Evolutionary conservation across 37 sponge, comb jelly and placozoan genomes (phyloP).

Genomic region (Cladorhizidae sp.): DNA sequence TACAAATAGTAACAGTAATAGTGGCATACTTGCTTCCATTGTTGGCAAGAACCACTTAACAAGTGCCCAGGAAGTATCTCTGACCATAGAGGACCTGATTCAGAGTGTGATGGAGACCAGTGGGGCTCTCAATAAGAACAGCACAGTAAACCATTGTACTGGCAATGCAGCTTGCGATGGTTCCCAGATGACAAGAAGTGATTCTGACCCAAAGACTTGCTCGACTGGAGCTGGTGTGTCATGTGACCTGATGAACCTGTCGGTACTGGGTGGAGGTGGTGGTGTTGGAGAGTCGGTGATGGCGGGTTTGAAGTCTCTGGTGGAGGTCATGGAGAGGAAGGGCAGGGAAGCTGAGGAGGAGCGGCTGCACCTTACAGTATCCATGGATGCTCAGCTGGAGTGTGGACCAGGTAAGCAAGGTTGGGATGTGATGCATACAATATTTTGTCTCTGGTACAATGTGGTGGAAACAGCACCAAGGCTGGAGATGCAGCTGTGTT

Average conservation of each 20-base stretch:
- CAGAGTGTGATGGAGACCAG: neutral
- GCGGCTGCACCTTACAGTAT: too few relatives aligned
- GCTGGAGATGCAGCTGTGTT: too few relatives aligned
- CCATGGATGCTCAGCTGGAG: too few relatives aligned
- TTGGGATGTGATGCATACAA: too few relatives aligned
- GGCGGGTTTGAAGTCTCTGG: neutral
- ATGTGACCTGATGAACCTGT: neutral
- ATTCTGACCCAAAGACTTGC: neutral
- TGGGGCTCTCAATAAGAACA: neutral
- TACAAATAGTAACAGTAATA: neutral
- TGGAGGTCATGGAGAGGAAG: conserved; percentile 5
- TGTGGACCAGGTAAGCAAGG: too few relatives aligned
- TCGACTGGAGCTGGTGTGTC: neutral
- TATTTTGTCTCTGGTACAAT: too few relatives aligned
- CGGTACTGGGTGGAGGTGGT: neutral
- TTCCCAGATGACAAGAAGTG: neutral
- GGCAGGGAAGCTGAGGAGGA: neutral
- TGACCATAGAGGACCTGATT: neutral
- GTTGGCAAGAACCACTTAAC: neutral
- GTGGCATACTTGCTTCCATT: neutral
- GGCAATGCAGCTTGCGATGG: neutral
- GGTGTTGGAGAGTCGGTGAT: conserved; percentile 1
- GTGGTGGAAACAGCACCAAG: too few relatives aligned
- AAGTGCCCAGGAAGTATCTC: neutral
- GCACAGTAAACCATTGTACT: neutral